Base-by-base conservation (phyloP, 2,797 vertebrate genomes). In the Thamnophis elegans region DNA sequence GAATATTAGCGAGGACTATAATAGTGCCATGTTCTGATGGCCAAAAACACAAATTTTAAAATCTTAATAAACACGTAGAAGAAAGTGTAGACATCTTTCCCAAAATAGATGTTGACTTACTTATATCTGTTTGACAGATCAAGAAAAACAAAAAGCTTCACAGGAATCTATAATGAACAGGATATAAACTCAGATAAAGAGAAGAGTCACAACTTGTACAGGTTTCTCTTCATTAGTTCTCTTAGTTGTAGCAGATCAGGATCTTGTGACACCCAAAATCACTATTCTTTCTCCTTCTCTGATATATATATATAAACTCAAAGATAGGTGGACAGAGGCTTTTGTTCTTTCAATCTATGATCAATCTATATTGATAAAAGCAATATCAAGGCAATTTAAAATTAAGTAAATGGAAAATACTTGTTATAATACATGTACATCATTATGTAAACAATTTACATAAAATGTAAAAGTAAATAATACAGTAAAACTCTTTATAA, bases 11-110 rank as follows among this genome's bases (percentile, higher is more conserved):
- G 54, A 9, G 78, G 18, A 54, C 32, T 10, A 0, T 26, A 32
- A 55, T 7, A 91, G 20, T 3, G n/a, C 47, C 68, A n/a, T 0
- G 0, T 1, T 53, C 86, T 93, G 62, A 26, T 0, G 55, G 87
- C 10, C 88, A 5, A 10, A 18, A 92, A 54, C n/a, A 87, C 28
- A 88, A 59, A 18, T 1, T 12, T 87, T 10, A 16, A n/a, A 4
- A 5, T 11, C 1, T 89, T 56, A 92, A 92, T 53, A 36, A 13
- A 65, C 5, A 51, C 3, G 2, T 18, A 78, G 18, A 28, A 65
- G 62, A n/a, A 65, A 65, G 62, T n/a, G 5, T n/a, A n/a, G 5
- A 65, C 28, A 65, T 65, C 4, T 65, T 65, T 65, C 28, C 62
- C 65, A 89, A 82, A 78, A 58, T 51, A n/a, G 32, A 87, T 42